phyloP scores from a whole-genome alignment of 2,113 vertebrate genomes.

The Semicossyphus pulcher region DNA sequence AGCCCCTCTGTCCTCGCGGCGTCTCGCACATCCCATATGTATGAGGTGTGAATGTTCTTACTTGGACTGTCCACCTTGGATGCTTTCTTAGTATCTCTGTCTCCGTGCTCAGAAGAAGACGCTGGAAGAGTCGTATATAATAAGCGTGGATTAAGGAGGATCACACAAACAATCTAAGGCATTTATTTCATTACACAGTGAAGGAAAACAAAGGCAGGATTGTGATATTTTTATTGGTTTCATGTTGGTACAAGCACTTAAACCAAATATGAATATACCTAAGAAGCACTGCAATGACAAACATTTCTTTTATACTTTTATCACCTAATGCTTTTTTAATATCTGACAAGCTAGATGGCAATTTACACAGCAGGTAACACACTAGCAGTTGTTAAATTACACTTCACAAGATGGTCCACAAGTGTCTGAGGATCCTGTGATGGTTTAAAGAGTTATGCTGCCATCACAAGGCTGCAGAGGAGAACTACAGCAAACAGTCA shows the following conservation, averaged over 20 bases:
- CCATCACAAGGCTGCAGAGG: conserved; percentile 50
- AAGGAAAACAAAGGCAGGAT: conserved; percentile 4
- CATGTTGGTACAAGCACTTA: background rate
- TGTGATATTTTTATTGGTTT: conserved; percentile 16
- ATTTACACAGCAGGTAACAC: background rate
- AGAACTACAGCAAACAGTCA: conserved; percentile 24
- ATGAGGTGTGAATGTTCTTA: conserved; percentile 61
- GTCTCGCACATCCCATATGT: conserved; percentile 42
- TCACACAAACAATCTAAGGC: background rate
- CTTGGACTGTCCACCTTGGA: conserved; percentile 28
- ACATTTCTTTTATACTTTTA: background rate
- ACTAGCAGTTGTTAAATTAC: background rate
- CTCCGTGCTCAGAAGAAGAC: background rate
- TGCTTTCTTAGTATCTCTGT: conserved; percentile 6
- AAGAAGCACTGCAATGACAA: background rate
- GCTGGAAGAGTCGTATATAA: background rate
- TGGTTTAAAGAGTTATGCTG: conserved; percentile 53
- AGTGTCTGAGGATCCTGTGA: background rate
- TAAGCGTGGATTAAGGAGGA: background rate
- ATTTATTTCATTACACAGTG: no score
- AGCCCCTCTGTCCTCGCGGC: conserved; percentile 63
- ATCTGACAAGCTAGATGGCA: background rate
- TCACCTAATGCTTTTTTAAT: background rate
- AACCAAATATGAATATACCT: background rate
- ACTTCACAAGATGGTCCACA: background rate